phyloP scores from a whole-genome alignment of 1,140 invertebrate species.

The Drosophila auraria region DNA sequence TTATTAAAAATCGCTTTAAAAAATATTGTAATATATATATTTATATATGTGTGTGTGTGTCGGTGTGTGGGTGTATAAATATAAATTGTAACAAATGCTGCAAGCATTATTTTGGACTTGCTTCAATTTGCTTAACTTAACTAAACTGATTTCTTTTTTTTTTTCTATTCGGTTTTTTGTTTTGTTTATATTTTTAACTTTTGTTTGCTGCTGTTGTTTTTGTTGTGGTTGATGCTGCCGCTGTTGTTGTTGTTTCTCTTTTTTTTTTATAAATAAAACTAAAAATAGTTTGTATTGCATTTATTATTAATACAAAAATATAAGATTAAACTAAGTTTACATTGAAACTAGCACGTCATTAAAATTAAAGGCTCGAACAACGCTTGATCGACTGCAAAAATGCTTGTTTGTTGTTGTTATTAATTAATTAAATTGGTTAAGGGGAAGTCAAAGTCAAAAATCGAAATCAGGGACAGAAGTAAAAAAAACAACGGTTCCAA shows the following conservation, averaged over 20 bases:
- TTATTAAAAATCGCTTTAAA: conserved; percentile 79
- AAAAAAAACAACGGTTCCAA: conserved; percentile 27
- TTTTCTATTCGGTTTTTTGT: conserved; percentile 33
- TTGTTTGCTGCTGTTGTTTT: conserved; percentile 1
- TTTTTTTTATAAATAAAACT: conserved; percentile 71
- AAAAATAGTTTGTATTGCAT: conserved; percentile 81
- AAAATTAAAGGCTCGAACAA: conserved; percentile 64
- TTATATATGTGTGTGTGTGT: conserved; percentile 45
- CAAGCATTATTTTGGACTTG: conserved; percentile 56
- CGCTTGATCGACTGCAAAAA: conserved; percentile 71
- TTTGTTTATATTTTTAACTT: conserved; percentile 30
- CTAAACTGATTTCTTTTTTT: conserved; percentile 52
- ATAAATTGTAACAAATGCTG: conserved; percentile 80
- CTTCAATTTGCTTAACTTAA: conserved; percentile 75
- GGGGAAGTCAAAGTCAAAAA: conserved; percentile 51
- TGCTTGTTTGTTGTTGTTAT: conserved; percentile 49
- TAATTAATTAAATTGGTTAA: conserved; percentile 52
- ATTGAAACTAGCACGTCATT: conserved; percentile 74
- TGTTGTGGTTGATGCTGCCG: conserved; percentile 17
- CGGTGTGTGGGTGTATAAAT: conserved; percentile 19
- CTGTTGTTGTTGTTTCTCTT: conserved; percentile 28
- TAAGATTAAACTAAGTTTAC: conserved; percentile 75
- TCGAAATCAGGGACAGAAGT: conserved; percentile 47
- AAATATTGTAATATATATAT: conserved; percentile 72
- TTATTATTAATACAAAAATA: conserved; percentile 81